Evolutionary conservation across 2,888 invertebrate genomes (phyloP).

Genomic region (Dione juno): DNA sequence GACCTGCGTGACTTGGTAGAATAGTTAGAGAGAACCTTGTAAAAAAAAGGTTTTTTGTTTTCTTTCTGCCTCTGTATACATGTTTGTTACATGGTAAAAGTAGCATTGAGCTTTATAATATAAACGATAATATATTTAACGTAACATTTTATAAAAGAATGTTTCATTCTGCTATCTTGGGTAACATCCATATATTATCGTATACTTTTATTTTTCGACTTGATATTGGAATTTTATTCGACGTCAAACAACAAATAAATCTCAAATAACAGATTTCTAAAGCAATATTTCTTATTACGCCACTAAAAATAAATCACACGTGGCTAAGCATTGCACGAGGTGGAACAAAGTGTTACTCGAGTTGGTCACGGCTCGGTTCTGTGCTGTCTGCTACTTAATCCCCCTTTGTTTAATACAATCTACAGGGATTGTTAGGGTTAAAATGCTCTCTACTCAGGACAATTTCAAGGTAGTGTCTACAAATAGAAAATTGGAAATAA

Average conservation of each 20-base stretch:
- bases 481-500: slow-evolving; percentile 24
- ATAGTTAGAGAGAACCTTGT: too few relatives aligned
- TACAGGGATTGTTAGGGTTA: slow-evolving; percentile 65
- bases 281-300: slow-evolving; percentile 34
- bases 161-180: neutral
- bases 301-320: slow-evolving; percentile 33
- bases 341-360: slow-evolving; percentile 61
- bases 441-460: slow-evolving; percentile 54
- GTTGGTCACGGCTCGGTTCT: slow-evolving; percentile 64
- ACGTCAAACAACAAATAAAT: slow-evolving; percentile 17
- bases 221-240: slow-evolving; percentile 1
- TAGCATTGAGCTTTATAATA: too few relatives aligned
- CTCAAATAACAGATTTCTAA: slow-evolving; percentile 15
- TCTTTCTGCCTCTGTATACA: too few relatives aligned
- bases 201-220: neutral
- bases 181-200: neutral
- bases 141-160: neutral
- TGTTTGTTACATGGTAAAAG: too few relatives aligned
- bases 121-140: neutral
- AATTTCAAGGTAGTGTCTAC: slow-evolving; percentile 10
- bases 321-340: slow-evolving; percentile 32
- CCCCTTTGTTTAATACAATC: slow-evolving; percentile 73
- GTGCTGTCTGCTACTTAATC: slow-evolving; percentile 70
- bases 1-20: too few relatives aligned
- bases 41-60: too few relatives aligned